phyloP scores from a whole-genome alignment of 2,888 invertebrate genomes.

The Ormyrus rosae region DNA sequence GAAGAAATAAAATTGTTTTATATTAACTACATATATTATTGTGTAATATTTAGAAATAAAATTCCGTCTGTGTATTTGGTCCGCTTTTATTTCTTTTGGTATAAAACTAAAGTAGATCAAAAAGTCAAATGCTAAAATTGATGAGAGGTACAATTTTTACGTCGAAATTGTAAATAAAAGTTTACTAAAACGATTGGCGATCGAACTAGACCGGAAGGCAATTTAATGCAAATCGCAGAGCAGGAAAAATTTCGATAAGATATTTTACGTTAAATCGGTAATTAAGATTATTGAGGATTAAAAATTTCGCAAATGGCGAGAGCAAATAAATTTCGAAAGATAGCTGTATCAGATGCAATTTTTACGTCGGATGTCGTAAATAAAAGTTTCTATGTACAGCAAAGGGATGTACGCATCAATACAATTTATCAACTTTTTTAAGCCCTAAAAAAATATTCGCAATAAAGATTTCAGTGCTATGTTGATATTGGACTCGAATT shows the following conservation, averaged over 20 bases:
- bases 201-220: background rate
- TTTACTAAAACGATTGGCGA: background rate
- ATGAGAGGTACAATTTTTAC: background rate
- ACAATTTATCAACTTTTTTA: constrained; percentile 41
- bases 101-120: no score
- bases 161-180: constrained; percentile 23
- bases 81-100: no score
- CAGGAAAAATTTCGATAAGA: no score
- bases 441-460: background rate
- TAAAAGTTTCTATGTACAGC: constrained; percentile 8
- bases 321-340: constrained; percentile 8
- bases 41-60: no score
- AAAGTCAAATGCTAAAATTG: no score
- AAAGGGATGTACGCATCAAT: constrained; percentile 17
- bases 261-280: background rate
- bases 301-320: background rate
- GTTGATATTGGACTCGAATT: constrained; percentile 14
- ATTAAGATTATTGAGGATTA: constrained; percentile 19
- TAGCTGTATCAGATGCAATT: constrained; percentile 27
- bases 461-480: constrained; percentile 21
- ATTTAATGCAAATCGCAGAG: no score
- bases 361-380: constrained; percentile 15
- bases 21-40: no score
- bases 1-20: no score
- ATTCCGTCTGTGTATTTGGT: no score